phyloP scores from a whole-genome alignment of 2,113 vertebrate genomes.

The Onychostoma macrolepis region DNA sequence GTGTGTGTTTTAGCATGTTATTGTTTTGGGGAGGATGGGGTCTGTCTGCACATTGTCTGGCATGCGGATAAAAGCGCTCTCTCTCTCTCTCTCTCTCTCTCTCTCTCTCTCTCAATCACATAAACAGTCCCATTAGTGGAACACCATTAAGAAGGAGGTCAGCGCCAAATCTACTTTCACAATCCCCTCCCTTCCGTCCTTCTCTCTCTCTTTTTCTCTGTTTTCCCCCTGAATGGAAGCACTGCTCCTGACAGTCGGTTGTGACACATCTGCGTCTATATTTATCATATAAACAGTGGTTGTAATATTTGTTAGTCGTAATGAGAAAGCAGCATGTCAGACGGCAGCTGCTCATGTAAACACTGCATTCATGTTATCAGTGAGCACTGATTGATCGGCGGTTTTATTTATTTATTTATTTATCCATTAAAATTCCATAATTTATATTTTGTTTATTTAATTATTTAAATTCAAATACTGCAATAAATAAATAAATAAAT shows the following conservation, averaged over 20 bases:
- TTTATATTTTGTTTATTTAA: too few relatives aligned
- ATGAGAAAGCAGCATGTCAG: background rate
- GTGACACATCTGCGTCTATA: slow-evolving; percentile 19
- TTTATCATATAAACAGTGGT: background rate
- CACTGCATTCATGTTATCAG: background rate
- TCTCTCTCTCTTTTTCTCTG: slow-evolving; percentile 54
- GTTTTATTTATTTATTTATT: too few relatives aligned
- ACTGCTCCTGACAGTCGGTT: background rate
- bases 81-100: background rate
- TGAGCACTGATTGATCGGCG: background rate
- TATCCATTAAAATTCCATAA: too few relatives aligned
- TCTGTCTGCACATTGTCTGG: slow-evolving; percentile 30
- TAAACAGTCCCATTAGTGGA: slow-evolving; percentile 39
- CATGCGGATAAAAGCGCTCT: slow-evolving; percentile 2
- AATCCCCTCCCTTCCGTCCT: background rate
- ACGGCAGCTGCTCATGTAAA: background rate
- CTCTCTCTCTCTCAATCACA: slow-evolving; percentile 4
- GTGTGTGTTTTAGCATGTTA: background rate
- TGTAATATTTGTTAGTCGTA: background rate
- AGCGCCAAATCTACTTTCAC: slow-evolving; percentile 39
- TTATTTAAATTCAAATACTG: too few relatives aligned
- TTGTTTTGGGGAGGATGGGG: slow-evolving; percentile 29
- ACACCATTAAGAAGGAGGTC: slow-evolving; percentile 53
- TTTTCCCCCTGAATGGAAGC: slow-evolving; percentile 5
- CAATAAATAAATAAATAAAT: too few relatives aligned